Conservation (phyloP, 2,113 vertebrate species). For the Ctenomys sociabilis region DNA sequence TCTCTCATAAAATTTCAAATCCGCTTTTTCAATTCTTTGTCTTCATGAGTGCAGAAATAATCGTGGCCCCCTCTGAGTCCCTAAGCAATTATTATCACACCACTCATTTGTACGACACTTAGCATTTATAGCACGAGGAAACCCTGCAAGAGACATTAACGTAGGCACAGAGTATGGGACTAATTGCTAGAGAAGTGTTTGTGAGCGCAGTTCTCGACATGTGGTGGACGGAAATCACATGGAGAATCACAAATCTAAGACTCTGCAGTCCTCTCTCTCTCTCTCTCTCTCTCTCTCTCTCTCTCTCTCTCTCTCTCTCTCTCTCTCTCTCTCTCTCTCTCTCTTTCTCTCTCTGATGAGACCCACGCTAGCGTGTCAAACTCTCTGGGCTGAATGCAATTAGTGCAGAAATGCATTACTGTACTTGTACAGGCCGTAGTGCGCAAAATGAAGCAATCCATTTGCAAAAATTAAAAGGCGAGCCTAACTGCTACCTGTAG, state of each 20-base stretch:
- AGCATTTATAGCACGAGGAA: constrained; percentile 58
- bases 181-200: constrained; percentile 63
- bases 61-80: constrained; percentile 21
- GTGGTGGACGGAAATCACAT: constrained; percentile 63
- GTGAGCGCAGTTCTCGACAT: constrained; percentile 41
- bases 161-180: not conserved
- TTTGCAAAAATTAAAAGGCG: constrained; percentile 4
- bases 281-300: too few relatives aligned
- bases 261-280: constrained; percentile 20
- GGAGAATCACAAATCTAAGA: not conserved
- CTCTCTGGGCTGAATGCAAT: constrained; percentile 52
- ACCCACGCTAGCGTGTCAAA: not conserved
- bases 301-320: too few relatives aligned
- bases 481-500: not conserved
- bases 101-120: constrained; percentile 35
- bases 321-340: too few relatives aligned
- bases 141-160: constrained; percentile 26
- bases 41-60: constrained; percentile 64
- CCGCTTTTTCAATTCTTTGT: constrained; percentile 50
- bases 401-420: constrained; percentile 59
- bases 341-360: constrained; percentile 43
- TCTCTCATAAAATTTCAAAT: constrained; percentile 39
- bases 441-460: constrained; percentile 1
- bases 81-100: constrained; percentile 67
- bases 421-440: not conserved